These are phyloP conservation scores for Erebia epiphron DNA, from an alignment of 2,888 invertebrate species.

Conservation along the genomic window DNA sequence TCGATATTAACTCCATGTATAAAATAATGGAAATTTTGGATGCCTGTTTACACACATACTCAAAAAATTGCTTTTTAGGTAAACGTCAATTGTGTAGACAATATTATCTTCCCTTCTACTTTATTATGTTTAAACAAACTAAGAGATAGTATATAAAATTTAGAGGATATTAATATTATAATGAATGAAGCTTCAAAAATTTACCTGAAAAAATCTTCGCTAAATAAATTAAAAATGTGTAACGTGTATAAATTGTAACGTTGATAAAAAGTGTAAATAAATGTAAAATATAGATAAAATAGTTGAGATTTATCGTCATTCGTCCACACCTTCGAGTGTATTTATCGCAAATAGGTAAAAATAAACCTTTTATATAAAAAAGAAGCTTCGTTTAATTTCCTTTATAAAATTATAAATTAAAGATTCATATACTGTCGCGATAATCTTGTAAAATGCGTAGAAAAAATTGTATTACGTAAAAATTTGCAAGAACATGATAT, in stretches of 20 bases:
- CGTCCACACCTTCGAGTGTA: conserved; percentile 69
- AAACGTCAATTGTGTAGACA: conserved; percentile 75
- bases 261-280: conserved; percentile 39
- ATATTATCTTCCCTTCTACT: conserved; percentile 54
- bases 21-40: conserved; percentile 13
- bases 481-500: conserved; percentile 11
- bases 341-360: conserved; percentile 51
- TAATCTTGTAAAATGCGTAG: conserved; percentile 6
- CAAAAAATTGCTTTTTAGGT: conserved; percentile 28
- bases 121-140: not conserved
- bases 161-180: not conserved
- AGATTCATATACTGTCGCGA: not conserved
- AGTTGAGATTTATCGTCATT: conserved; percentile 62
- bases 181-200: conserved; percentile 39
- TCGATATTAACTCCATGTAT: not conserved
- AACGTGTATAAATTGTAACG: conserved; percentile 30
- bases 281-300: conserved; percentile 45
- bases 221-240: conserved; percentile 32
- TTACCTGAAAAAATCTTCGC: conserved; percentile 41
- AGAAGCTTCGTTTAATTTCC: conserved; percentile 5
- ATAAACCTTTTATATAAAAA: conserved; percentile 21
- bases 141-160: conserved; percentile 1
- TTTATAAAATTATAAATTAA: not conserved
- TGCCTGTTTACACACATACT: conserved; percentile 19
- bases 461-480: conserved; percentile 30